phyloP scores from a whole-genome alignment of 2,113 vertebrate species.

The Serinus canaria region DNA sequence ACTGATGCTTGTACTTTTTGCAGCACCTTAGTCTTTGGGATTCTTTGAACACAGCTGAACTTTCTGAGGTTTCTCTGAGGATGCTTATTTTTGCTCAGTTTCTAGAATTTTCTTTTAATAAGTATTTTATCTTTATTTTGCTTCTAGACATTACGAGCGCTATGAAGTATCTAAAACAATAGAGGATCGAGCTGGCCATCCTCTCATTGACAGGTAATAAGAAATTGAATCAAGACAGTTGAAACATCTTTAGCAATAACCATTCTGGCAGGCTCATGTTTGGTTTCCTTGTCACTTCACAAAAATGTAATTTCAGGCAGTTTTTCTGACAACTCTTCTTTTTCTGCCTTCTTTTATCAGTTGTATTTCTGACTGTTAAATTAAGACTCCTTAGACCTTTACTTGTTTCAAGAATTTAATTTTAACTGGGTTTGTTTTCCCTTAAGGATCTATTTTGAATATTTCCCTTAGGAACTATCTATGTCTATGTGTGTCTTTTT shows the following conservation, averaged over 20 bases:
- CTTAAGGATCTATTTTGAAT: not conserved
- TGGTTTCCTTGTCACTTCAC: not conserved
- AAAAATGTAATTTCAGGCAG: not conserved
- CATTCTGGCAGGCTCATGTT: not conserved
- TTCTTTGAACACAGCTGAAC: not conserved
- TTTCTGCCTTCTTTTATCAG: not conserved
- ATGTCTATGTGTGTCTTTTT: not conserved
- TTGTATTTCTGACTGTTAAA: not conserved
- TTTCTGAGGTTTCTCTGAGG: not conserved
- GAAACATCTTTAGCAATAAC: not conserved
- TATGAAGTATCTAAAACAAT: constrained; percentile 52
- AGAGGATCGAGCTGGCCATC: constrained; percentile 33
- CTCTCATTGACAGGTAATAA: constrained; percentile 55
- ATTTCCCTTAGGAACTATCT: not conserved
- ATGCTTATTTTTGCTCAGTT: not conserved
- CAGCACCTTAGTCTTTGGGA: not conserved
- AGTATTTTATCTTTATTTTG: not conserved
- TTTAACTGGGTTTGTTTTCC: not conserved
- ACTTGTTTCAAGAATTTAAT: not conserved
- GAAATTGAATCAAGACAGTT: not conserved
- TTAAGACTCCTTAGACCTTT: not conserved
- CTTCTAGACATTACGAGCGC: constrained; percentile 37
- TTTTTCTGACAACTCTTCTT: not conserved
- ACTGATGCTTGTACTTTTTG: not conserved
- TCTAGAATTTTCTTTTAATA: not conserved